Percentiles rank a stretch among this genome's conserved stretches.
phyloP scores from a whole-genome alignment of 2,797 vertebrate species.

The Pelodytes ibericus region DNA sequence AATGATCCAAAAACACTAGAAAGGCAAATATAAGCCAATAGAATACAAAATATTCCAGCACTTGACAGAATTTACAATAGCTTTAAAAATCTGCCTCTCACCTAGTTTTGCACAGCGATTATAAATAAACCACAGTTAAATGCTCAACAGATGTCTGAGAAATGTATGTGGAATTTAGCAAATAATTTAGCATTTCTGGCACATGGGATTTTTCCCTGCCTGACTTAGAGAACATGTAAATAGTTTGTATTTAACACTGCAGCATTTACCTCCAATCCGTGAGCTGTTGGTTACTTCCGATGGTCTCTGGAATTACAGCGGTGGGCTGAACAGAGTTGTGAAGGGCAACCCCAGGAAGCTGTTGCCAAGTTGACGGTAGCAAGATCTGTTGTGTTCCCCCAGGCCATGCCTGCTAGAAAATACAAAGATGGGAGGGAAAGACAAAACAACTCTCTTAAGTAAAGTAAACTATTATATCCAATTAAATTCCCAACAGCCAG shows the following conservation, averaged over 20 bases:
- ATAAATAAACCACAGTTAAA: no score
- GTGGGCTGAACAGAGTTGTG: conserved; percentile 88
- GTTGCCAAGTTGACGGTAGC: conserved; percentile 96
- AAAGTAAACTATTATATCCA: conserved; percentile 18
- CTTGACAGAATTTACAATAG: no score
- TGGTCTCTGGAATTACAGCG: conserved; percentile 81
- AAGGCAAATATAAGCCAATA: no score
- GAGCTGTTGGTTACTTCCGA: conserved; percentile 78
- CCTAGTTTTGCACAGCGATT: no score
- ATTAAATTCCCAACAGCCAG: conserved; percentile 59
- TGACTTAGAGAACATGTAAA: no score
- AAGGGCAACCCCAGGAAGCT: conserved; percentile 91
- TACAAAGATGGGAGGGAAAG: conserved; percentile 67
- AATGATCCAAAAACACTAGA: no score
- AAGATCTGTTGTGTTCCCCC: conserved; percentile 95
- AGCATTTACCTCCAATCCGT: conserved; percentile 87
- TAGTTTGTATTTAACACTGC: not conserved
- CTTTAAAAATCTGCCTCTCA: no score
- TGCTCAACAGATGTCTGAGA: no score
- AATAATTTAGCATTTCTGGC: no score
- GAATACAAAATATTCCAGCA: no score
- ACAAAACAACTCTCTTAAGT: conserved; percentile 41
- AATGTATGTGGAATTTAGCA: no score
- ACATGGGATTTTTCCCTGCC: no score
- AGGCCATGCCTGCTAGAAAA: conserved; percentile 94